These are phyloP conservation scores for Takifugu bimaculatus DNA, from an alignment of 2,113 vertebrate species.

Conservation along the genomic window DNA sequence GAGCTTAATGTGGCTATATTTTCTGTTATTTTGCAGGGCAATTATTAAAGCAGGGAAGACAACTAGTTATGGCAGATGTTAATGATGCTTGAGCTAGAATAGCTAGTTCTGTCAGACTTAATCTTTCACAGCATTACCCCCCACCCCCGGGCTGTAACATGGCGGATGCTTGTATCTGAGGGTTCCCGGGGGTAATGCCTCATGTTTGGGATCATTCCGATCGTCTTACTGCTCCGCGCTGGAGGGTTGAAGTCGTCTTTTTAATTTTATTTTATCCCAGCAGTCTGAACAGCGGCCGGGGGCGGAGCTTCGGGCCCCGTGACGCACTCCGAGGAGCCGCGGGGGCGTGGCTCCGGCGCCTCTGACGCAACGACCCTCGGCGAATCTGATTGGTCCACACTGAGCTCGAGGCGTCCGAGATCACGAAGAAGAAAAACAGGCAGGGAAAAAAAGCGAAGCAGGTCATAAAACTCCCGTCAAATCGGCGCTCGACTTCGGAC, in stretches of 20 bases:
- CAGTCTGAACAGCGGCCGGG: constrained; percentile 18
- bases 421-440: constrained; percentile 16
- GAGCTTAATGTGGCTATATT: too few species aligned
- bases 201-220: not conserved
- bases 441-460: constrained; percentile 16
- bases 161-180: not conserved
- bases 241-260: constrained; percentile 5
- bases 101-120: too few species aligned
- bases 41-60: too few species aligned
- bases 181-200: not conserved
- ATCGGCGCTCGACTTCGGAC: constrained; percentile 18
- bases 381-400: constrained; percentile 44
- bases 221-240: not conserved
- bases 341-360: constrained; percentile 8
- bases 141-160: too few species aligned
- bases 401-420: constrained; percentile 41
- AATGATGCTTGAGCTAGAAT: too few species aligned
- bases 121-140: too few species aligned
- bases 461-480: constrained; percentile 34
- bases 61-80: too few species aligned
- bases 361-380: constrained; percentile 29
- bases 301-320: constrained; percentile 20
- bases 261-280: constrained; percentile 12
- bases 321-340: constrained; percentile 54
- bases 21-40: too few species aligned